Evolutionary conservation across 2,113 vertebrate species (phyloP).

Genomic region (Enhydra lutris): DNA sequence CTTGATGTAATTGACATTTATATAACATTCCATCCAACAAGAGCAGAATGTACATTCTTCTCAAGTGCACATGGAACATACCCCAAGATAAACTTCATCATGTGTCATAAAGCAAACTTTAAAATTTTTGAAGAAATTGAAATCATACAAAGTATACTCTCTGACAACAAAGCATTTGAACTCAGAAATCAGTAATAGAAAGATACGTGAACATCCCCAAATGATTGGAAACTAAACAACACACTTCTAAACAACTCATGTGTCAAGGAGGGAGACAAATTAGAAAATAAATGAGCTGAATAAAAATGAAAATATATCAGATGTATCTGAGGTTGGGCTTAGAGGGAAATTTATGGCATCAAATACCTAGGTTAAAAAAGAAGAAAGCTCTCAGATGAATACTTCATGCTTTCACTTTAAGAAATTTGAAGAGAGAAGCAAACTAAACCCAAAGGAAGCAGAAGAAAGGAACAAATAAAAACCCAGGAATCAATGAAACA

Average conservation of each 20-base stretch:
- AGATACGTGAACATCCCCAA: background rate
- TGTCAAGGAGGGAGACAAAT: background rate
- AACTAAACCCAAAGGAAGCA: background rate
- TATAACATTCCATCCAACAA: background rate
- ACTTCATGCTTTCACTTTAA: background rate
- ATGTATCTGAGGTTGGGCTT: background rate
- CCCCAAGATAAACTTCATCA: background rate
- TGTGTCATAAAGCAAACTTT: background rate
- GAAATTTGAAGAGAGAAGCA: background rate
- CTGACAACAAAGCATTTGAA: background rate
- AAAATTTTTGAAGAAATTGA: background rate
- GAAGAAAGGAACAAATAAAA: background rate
- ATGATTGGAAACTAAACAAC: background rate
- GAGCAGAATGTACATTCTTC: background rate
- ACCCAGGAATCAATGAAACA: background rate
- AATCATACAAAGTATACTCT: background rate
- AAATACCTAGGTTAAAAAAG: conserved; percentile 22
- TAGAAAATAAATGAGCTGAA: background rate
- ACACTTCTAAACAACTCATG: background rate
- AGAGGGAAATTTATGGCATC: background rate
- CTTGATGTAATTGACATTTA: background rate
- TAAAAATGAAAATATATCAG: background rate
- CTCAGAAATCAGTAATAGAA: background rate
- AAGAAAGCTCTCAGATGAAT: background rate
- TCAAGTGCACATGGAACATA: background rate